Evolutionary conservation across 2,888 invertebrate species (phyloP).

Genomic region (Pimpla rufipes): DNA sequence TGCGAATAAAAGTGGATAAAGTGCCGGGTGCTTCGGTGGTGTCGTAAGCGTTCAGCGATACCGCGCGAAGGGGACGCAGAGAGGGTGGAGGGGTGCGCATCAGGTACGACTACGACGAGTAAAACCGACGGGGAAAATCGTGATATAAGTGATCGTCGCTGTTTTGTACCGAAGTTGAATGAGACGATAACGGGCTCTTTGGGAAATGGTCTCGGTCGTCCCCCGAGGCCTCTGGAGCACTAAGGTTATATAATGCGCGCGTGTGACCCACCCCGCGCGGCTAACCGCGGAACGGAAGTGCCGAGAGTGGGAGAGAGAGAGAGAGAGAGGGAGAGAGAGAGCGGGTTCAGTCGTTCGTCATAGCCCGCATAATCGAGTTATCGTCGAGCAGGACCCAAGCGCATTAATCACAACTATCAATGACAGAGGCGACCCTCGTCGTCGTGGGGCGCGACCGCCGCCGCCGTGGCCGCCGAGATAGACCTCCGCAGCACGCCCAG

Average conservation of each 20-base stretch:
- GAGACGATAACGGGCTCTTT: constrained; percentile 5
- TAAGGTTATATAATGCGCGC: constrained; percentile 12
- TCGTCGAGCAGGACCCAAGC: constrained; percentile 75
- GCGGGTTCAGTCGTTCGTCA: constrained; percentile 26
- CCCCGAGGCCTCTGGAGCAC: not conserved
- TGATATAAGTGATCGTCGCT: constrained; percentile 16
- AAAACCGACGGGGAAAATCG: not conserved
- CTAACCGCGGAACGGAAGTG: constrained; percentile 12
- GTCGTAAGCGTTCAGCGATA: constrained; percentile 19
- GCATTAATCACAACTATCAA: constrained; percentile 84
- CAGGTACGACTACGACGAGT: too few species aligned
- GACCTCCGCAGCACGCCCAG: constrained; percentile 17
- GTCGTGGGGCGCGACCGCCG: constrained; percentile 46
- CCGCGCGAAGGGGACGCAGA: not conserved
- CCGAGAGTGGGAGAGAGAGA: not conserved
- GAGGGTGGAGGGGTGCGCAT: too few species aligned
- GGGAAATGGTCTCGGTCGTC: not conserved
- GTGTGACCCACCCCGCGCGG: not conserved
- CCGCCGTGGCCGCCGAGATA: not conserved
- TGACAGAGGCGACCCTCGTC: constrained; percentile 76
- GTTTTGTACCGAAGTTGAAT: constrained; percentile 3
- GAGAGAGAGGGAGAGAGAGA: not conserved
- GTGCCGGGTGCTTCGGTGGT: constrained; percentile 2
- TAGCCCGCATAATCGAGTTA: constrained; percentile 82
- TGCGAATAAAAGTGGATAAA: constrained; percentile 47